These are phyloP conservation scores for Lichenostomus cassidix DNA, from an alignment of 2,113 vertebrate species.

Conservation along the genomic window DNA sequence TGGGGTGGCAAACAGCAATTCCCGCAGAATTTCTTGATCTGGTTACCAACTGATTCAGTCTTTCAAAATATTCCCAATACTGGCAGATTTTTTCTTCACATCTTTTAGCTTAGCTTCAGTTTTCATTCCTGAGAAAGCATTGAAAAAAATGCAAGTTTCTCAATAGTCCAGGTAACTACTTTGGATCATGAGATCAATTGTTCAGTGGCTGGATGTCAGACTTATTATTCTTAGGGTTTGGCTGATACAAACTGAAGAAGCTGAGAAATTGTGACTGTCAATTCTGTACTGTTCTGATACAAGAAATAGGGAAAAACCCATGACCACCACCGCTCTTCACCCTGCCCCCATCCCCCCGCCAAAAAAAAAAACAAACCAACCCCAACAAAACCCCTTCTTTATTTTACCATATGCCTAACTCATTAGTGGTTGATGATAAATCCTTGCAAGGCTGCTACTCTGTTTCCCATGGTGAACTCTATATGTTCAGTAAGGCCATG, in stretches of 20 bases:
- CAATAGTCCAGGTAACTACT: not conserved
- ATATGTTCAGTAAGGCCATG: not conserved
- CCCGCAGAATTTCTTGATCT: not conserved
- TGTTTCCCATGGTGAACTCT: not conserved
- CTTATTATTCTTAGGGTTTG: not conserved
- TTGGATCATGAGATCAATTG: not conserved
- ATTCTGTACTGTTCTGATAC: not conserved
- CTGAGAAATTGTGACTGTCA: not conserved
- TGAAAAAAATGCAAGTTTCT: not conserved
- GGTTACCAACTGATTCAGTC: not conserved
- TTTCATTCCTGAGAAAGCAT: not conserved
- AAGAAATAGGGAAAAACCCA: not conserved
- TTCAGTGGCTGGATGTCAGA: not conserved
- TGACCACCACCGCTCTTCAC: too few species aligned
- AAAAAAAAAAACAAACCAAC: too few species aligned
- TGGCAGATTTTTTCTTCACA: not conserved
- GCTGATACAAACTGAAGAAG: not conserved
- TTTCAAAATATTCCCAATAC: not conserved
- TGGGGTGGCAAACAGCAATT: not conserved
- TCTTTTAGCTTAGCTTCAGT: not conserved
- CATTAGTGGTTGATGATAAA: not conserved
- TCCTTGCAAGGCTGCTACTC: not conserved
- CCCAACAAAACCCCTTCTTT: not conserved
- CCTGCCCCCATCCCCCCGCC: rapidly evolving
- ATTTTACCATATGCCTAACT: not conserved